Evolutionary conservation across 2,888 invertebrate species (phyloP), one percentile per base, ranked within the genome.

Genomic region (Orthonychiurus folsomi): DNA sequence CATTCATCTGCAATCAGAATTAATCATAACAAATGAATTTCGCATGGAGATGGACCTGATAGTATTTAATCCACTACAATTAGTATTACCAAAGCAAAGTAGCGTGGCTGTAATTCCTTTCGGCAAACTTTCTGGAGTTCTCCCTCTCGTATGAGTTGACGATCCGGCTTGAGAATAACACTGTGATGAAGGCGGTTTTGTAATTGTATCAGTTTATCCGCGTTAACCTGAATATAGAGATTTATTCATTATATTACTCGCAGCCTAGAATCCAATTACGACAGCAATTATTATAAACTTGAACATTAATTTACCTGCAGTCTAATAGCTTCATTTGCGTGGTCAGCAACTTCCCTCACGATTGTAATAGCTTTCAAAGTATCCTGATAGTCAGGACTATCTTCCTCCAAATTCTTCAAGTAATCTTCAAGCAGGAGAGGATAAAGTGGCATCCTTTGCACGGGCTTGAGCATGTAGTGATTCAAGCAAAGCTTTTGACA

Each of bases 401-500:
- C 76, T 24, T 72, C 67, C 2, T 74, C 74, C 56, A 84, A 78
- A 70, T 81, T 79, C 70, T 80, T 80, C 59, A 82, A 74, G 74
- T 85, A 85, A 74, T 83, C 82, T 75, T 82, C 81, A 21, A 85
- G 76, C 9, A 85, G 76, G 2, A 85, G 76, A 69, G 81, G 79
- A 74, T 85, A 85, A 74, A 85, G 83, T 21, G 69, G 71, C 66
- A 85, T 81, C 73, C 85, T 77, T 74, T 85, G 85, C 62, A 85
- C 82, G 0, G 85, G 85, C 75, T 84, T 85, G 63, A 85, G 76
- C 84, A 85, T 84, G 72, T 82, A 84, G 77, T 84, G 84, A 57
- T 81, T 80, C 56, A 85, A 68, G 1, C 81, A 79, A 54, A 85
- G 75, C 71, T 81, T 81, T 60, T 77, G 76, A 73, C 81, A 81